Evolutionary conservation across 2,888 invertebrate genomes (phyloP).

Genomic region (Agrochola circellaris): DNA sequence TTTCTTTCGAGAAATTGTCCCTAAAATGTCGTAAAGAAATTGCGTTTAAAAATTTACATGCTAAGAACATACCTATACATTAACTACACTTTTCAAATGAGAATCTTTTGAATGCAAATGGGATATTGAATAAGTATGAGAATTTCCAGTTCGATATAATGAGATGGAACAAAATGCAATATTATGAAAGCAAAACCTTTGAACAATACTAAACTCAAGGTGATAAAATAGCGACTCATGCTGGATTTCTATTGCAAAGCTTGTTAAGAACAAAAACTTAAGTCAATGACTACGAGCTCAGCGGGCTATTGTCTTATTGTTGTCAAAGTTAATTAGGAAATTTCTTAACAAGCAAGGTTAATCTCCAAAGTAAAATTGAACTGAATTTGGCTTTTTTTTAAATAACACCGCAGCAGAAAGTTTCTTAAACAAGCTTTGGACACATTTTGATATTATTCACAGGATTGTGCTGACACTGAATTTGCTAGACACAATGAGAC

Average conservation of each 20-base stretch:
- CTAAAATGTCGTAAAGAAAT: neutral
- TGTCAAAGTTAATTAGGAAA: conserved; percentile 66
- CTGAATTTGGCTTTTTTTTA: conserved; percentile 23
- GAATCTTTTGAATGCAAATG: neutral
- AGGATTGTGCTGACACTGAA: conserved; percentile 5
- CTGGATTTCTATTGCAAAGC: conserved; percentile 28
- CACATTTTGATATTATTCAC: conserved; percentile 30
- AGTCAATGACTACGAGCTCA: conserved; percentile 41
- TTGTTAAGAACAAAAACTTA: conserved; percentile 37
- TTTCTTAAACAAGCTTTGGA: conserved; percentile 5
- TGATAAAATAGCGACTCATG: conserved; percentile 3
- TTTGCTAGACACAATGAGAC: conserved; percentile 21
- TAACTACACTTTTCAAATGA: neutral
- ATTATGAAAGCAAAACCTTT: neutral
- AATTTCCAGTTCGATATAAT: conserved; percentile 1
- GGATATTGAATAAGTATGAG: neutral
- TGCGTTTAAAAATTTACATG: neutral
- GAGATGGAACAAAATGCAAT: neutral
- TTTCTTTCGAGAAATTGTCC: neutral
- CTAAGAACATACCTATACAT: neutral
- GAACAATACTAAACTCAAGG: conserved; percentile 1
- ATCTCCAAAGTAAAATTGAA: conserved; percentile 42
- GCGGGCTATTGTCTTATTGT: conserved; percentile 52
- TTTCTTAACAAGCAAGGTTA: conserved; percentile 50
- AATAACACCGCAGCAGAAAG: conserved; percentile 31